Conservation (phyloP, 2,113 vertebrate species). For the Dolichotis patagonum region DNA sequence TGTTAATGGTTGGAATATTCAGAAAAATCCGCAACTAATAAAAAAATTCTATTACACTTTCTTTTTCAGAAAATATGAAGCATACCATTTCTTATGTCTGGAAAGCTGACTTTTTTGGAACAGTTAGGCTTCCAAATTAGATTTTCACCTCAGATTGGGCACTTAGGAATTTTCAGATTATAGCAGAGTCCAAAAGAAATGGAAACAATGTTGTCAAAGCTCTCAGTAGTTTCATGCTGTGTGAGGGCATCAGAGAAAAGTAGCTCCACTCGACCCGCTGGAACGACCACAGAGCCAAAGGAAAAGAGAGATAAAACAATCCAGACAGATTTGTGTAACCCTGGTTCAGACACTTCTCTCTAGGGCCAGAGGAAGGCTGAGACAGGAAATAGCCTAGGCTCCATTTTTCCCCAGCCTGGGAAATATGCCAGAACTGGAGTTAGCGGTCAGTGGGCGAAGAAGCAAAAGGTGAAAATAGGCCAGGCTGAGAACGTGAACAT, state of each 20-base stretch:
- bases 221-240: neutral
- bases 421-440: neutral
- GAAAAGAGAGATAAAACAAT: neutral
- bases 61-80: slow-evolving; percentile 45
- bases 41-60: neutral
- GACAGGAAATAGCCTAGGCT: neutral
- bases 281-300: neutral
- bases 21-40: slow-evolving; percentile 27
- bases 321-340: neutral
- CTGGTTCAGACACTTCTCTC: neutral
- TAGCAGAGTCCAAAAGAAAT: slow-evolving; percentile 1
- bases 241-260: neutral
- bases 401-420: neutral
- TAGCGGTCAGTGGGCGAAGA: neutral
- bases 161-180: neutral
- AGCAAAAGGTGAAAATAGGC: neutral
- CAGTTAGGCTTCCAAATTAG: neutral
- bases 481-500: neutral
- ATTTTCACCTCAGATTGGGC: neutral
- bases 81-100: neutral
- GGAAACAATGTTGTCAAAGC: neutral
- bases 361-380: neutral
- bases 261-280: neutral
- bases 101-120: slow-evolving; percentile 15
- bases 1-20: neutral